Conservation (phyloP, 2,888 invertebrate species). For the Rhingia campestris region DNA sequence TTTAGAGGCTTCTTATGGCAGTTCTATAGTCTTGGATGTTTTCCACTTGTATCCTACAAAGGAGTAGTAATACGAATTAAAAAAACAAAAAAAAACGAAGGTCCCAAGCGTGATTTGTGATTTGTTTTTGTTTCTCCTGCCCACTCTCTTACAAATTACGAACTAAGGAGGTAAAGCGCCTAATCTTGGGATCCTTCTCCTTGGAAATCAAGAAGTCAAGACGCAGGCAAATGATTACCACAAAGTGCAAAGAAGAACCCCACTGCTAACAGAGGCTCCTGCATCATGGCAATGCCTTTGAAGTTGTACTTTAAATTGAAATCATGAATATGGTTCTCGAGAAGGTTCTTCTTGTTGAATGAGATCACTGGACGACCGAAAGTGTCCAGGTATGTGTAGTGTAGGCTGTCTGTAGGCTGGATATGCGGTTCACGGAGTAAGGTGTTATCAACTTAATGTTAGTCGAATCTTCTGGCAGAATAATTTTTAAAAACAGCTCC, state of each 20-base stretch:
- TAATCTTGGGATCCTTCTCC: slow-evolving; percentile 85
- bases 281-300: slow-evolving; percentile 92
- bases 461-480: slow-evolving; percentile 96
- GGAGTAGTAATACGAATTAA: slow-evolving; percentile 43
- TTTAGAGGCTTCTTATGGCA: too few species aligned
- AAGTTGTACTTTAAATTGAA: slow-evolving; percentile 95
- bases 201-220: slow-evolving; percentile 97
- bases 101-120: slow-evolving; percentile 36
- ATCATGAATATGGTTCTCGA: slow-evolving; percentile 98
- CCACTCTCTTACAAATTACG: slow-evolving; percentile 25
- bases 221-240: slow-evolving; percentile 96
- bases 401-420: slow-evolving; percentile 90
- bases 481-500: slow-evolving; percentile 93
- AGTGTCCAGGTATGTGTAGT: slow-evolving; percentile 97
- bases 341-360: slow-evolving; percentile 92
- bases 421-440: slow-evolving; percentile 89
- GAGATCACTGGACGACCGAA: slow-evolving; percentile 95
- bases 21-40: neutral
- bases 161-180: slow-evolving; percentile 53
- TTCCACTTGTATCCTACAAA: slow-evolving; percentile 41
- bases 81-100: slow-evolving; percentile 26
- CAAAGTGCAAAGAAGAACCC: slow-evolving; percentile 91
- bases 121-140: slow-evolving; percentile 10
- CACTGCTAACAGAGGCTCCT: slow-evolving; percentile 95
- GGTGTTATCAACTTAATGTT: slow-evolving; percentile 92